Conservation (phyloP, 1,140 invertebrate genomes). For the Dryas iulia region DNA sequence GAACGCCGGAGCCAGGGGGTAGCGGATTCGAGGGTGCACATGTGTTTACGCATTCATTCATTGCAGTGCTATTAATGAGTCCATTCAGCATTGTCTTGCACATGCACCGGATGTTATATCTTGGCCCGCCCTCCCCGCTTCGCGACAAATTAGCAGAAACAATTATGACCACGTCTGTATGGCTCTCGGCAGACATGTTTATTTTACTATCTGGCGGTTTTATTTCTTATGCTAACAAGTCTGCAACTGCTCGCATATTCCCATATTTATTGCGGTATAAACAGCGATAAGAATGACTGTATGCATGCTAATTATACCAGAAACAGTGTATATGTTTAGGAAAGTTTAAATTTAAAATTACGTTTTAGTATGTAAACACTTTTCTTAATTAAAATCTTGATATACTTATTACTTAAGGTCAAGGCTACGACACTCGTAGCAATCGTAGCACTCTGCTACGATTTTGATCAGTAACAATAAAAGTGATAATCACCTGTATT, state of each 20-base stretch:
- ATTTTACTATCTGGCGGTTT: slow-evolving; percentile 27
- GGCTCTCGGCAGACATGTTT: slow-evolving; percentile 26
- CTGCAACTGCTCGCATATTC: slow-evolving; percentile 15
- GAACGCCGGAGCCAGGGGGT: slow-evolving; percentile 49
- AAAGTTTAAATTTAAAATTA: neutral
- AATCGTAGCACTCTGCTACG: slow-evolving; percentile 45
- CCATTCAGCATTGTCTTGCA: slow-evolving; percentile 77
- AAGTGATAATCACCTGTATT: neutral
- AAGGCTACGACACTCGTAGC: slow-evolving; percentile 42
- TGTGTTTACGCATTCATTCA: slow-evolving; percentile 75
- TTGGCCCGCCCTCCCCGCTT: slow-evolving; percentile 39
- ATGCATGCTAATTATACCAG: neutral
- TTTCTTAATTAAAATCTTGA: neutral
- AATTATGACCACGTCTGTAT: slow-evolving; percentile 41
- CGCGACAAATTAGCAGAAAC: slow-evolving; percentile 68
- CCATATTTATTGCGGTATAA: neutral
- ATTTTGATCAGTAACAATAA: slow-evolving; percentile 20
- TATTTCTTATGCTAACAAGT: slow-evolving; percentile 18
- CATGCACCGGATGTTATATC: slow-evolving; percentile 68
- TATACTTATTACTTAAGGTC: neutral
- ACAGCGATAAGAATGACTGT: neutral
- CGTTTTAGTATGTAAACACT: neutral
- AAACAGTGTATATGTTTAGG: neutral
- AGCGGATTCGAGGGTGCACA: slow-evolving; percentile 52
- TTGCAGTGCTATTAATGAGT: slow-evolving; percentile 69